These are phyloP conservation scores for Ramazzottius varieornatus DNA, from an alignment of 2,888 invertebrate genomes.

Conservation along the genomic window DNA sequence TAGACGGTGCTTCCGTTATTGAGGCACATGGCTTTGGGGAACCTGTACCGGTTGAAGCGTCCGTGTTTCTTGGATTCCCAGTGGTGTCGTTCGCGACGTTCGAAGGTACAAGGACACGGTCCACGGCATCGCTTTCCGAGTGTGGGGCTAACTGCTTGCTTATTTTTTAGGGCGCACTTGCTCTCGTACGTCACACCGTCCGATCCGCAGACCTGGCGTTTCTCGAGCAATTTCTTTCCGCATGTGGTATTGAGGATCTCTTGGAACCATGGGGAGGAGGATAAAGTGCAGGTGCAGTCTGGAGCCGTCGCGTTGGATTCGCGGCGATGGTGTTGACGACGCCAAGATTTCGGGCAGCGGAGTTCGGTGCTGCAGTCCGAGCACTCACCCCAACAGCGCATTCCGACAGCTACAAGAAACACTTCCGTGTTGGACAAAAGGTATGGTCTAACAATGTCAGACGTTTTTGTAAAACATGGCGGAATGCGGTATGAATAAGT, in stretches of 20 bases:
- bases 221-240: background rate
- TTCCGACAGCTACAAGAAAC: background rate
- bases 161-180: background rate
- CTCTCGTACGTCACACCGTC: background rate
- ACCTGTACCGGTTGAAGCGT: background rate
- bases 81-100: background rate
- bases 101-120: background rate
- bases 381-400: background rate
- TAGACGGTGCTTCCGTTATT: background rate
- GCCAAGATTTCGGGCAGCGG: background rate
- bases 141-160: background rate
- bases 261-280: background rate
- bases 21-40: background rate
- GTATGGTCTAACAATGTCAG: no score
- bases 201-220: background rate
- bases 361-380: background rate
- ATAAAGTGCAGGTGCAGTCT: background rate
- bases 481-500: background rate
- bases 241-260: background rate
- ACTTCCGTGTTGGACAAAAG: background rate
- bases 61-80: background rate
- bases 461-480: background rate
- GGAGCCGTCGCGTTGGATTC: background rate
- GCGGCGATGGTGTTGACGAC: background rate
- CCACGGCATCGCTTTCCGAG: conserved; percentile 1